A percentile compares a stretch with the other conserved stretches of the same genome.
Conservation (phyloP, 1,140 invertebrate species). For the Pectinophora gossypiella region DNA sequence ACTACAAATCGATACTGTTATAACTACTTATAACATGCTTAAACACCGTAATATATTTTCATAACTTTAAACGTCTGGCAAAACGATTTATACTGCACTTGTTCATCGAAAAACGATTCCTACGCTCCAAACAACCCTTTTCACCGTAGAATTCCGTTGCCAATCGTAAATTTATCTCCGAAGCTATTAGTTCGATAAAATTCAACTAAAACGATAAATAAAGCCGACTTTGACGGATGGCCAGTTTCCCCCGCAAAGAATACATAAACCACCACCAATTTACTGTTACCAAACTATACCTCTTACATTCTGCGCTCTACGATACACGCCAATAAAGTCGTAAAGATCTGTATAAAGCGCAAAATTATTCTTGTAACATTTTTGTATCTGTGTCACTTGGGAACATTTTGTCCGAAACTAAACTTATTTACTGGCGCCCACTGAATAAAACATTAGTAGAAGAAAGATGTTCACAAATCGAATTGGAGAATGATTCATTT, state of each 20-base stretch:
- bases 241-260: conserved; percentile 66
- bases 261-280: conserved; percentile 25
- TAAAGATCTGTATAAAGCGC: neutral
- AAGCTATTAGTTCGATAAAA: conserved; percentile 73
- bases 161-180: conserved; percentile 72
- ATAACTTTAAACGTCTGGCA: neutral
- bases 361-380: conserved; percentile 36
- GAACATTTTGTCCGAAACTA: conserved; percentile 68
- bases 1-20: no score
- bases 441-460: conserved; percentile 67
- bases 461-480: conserved; percentile 55
- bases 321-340: neutral
- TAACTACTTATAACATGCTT: no score
- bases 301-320: neutral
- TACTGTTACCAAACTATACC: neutral
- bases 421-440: conserved; percentile 64
- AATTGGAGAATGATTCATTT: conserved; percentile 43
- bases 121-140: conserved; percentile 50
- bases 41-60: no score
- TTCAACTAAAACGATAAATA: conserved; percentile 74
- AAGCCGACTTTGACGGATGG: conserved; percentile 70
- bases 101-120: neutral
- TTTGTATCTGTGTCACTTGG: conserved; percentile 70
- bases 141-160: conserved; percentile 42
- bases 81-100: neutral